phyloP scores from a whole-genome alignment of 2,113 vertebrate species.

The Mungos mungo region DNA sequence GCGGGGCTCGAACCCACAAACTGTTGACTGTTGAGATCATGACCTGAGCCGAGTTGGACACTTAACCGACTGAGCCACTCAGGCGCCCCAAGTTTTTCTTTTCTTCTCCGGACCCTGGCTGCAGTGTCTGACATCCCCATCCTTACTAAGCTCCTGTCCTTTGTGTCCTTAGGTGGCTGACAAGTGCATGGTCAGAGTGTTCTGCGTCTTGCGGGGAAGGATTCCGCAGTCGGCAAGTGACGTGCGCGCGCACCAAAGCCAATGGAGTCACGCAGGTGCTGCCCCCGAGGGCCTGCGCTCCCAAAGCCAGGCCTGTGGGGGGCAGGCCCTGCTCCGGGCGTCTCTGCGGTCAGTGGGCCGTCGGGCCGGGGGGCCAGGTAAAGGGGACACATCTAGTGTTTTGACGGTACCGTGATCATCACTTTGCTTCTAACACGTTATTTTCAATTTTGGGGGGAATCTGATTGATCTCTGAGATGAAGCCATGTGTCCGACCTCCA shows the following conservation, averaged over 20 bases:
- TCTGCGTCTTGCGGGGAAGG: conserved; percentile 89
- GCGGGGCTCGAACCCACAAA: no score
- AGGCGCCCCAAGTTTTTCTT: no score
- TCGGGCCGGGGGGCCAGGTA: conserved; percentile 84
- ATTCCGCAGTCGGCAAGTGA: conserved; percentile 84
- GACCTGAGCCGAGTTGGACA: no score
- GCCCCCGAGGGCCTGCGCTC: conserved; percentile 69
- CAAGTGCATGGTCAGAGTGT: conserved; percentile 88
- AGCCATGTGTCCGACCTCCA: background rate
- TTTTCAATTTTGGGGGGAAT: background rate
- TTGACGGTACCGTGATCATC: background rate
- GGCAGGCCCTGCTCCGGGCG: conserved; percentile 81
- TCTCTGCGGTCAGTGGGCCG: conserved; percentile 79
- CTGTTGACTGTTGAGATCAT: no score
- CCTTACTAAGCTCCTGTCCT: background rate
- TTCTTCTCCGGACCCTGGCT: background rate
- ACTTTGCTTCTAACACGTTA: background rate
- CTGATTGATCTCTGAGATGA: background rate
- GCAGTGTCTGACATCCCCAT: rapidly evolving
- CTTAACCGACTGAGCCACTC: no score
- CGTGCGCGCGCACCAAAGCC: conserved; percentile 84
- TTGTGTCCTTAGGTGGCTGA: conserved; percentile 85
- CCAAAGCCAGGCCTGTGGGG: conserved; percentile 74
- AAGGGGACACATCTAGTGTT: rapidly evolving
- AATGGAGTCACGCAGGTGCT: conserved; percentile 68